Evolutionary conservation across 2,113 vertebrate genomes (phyloP).

Genomic region (Cyphomyrus discorhynchus): DNA sequence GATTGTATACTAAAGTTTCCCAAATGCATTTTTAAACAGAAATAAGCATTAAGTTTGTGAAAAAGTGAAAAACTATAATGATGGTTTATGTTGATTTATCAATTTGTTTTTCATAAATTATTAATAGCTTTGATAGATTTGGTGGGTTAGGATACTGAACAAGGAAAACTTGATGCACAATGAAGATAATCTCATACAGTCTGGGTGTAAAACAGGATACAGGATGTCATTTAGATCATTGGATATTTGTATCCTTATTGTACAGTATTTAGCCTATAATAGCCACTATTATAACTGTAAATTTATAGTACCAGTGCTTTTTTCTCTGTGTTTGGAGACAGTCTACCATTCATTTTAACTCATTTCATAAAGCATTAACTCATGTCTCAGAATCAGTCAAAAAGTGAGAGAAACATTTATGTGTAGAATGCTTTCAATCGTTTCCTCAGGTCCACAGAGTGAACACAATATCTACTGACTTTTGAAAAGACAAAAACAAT

Average conservation of each 20-base stretch:
- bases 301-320: neutral
- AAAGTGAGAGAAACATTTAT: neutral
- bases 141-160: neutral
- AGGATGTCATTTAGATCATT: neutral
- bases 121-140: neutral
- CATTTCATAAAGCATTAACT: neutral
- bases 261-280: neutral
- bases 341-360: neutral
- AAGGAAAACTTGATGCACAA: neutral
- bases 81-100: neutral
- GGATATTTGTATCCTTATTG: neutral
- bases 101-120: neutral
- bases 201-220: neutral
- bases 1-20: neutral
- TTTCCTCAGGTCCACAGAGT: neutral
- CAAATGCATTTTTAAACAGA: neutral
- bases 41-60: neutral
- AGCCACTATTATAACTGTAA: neutral
- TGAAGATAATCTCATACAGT: neutral
- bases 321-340: neutral
- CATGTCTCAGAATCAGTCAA: neutral
- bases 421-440: neutral
- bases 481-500: neutral
- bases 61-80: neutral
- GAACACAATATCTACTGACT: neutral